phyloP scores from a whole-genome alignment of 2,888 invertebrate genomes.

The Nudaria mundana region DNA sequence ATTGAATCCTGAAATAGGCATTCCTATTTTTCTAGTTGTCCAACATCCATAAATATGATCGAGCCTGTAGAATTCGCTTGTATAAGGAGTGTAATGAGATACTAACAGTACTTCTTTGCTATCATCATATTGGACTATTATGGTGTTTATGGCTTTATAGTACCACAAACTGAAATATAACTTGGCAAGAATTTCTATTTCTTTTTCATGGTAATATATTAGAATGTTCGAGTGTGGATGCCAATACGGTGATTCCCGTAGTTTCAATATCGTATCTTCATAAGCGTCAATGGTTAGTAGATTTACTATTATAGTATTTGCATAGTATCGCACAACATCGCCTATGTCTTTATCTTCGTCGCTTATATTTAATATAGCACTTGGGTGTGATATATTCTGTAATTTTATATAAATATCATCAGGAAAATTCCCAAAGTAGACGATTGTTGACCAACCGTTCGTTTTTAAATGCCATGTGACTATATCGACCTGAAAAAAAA shows the following conservation, averaged over 20 bases:
- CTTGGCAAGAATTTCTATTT: constrained; percentile 39
- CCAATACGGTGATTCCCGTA: constrained; percentile 49
- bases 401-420: constrained; percentile 45
- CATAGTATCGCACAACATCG: constrained; percentile 45
- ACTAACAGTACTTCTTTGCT: constrained; percentile 30
- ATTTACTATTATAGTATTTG: constrained; percentile 49
- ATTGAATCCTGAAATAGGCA: constrained; percentile 43
- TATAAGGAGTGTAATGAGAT: constrained; percentile 51
- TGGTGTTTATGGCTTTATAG: constrained; percentile 48
- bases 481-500: constrained; percentile 47
- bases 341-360: constrained; percentile 45
- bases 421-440: constrained; percentile 51
- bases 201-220: constrained; percentile 45
- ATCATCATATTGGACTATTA: constrained; percentile 51
- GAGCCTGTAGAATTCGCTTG: constrained; percentile 39
- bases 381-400: constrained; percentile 37
- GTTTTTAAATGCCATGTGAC: constrained; percentile 44
- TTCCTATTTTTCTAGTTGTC: constrained; percentile 47
- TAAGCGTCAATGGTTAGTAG: constrained; percentile 45
- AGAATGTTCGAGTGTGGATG: constrained; percentile 56
- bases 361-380: constrained; percentile 38
- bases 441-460: constrained; percentile 57
- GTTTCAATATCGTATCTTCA: constrained; percentile 48
- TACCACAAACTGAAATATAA: constrained; percentile 62
- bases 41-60: constrained; percentile 52